Percentiles rank a stretch among this genome's conserved stretches.
Conservation (phyloP, 2,113 vertebrate genomes). For the Gasterosteus aculeatus region DNA sequence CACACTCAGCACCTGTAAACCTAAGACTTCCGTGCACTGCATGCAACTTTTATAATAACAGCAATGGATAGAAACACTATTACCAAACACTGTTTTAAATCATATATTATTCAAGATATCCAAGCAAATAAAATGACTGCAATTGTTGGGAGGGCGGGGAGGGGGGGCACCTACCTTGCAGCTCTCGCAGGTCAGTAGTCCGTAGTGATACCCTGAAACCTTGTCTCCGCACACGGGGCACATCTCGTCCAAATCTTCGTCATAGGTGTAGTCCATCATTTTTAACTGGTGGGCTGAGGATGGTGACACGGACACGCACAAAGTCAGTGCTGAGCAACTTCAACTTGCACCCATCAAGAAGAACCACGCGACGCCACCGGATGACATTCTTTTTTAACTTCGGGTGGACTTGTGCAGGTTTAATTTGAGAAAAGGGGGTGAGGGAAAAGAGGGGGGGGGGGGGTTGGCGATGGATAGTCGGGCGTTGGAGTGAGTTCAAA, state of each 20-base stretch:
- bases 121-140: background rate
- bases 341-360: constrained; percentile 52
- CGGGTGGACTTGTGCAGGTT: constrained; percentile 24
- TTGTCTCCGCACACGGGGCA: constrained; percentile 99
- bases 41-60: background rate
- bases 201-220: constrained; percentile 98
- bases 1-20: background rate
- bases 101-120: background rate
- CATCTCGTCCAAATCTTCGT: constrained; percentile 97
- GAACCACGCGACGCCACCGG: constrained; percentile 21
- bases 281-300: constrained; percentile 93
- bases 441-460: background rate
- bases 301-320: constrained; percentile 35
- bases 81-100: background rate
- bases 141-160: background rate
- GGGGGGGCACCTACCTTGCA: constrained; percentile 90
- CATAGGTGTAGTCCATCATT: constrained; percentile 99
- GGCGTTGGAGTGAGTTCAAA: constrained; percentile 39
- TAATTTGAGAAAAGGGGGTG: constrained; percentile 16
- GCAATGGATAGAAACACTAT: background rate
- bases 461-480: background rate
- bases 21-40: background rate
- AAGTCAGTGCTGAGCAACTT: constrained; percentile 40
- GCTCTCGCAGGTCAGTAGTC: constrained; percentile 98
- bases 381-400: constrained; percentile 23